Conservation (phyloP, 2,888 invertebrate genomes). For the Parelbella ahira region DNA sequence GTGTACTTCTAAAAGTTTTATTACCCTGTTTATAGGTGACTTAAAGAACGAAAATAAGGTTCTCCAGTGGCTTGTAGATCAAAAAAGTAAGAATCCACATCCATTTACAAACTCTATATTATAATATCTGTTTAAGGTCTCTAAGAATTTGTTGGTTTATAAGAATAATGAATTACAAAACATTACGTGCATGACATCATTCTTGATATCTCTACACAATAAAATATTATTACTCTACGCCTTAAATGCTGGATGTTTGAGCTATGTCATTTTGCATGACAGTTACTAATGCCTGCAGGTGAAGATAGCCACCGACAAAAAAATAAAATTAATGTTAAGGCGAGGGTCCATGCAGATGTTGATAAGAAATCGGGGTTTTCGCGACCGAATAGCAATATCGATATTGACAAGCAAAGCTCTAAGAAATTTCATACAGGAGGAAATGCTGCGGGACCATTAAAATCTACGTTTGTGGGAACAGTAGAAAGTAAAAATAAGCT, state of each 20-base stretch:
- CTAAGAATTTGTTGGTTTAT: slow-evolving; percentile 40
- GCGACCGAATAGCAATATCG: slow-evolving; percentile 41
- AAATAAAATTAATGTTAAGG: slow-evolving; percentile 69
- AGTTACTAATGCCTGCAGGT: slow-evolving; percentile 82
- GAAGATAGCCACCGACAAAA: slow-evolving; percentile 76
- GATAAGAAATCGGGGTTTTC: slow-evolving; percentile 59
- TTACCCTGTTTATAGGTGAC: slow-evolving; percentile 88
- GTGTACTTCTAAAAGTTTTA: too few relatives aligned
- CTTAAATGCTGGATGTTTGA: slow-evolving; percentile 78
- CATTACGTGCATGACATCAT: slow-evolving; percentile 78
- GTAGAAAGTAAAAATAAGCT: slow-evolving; percentile 32
- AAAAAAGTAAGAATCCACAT: slow-evolving; percentile 94
- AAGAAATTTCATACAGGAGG: slow-evolving; percentile 39
- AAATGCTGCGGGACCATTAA: slow-evolving; percentile 59
- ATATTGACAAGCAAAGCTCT: slow-evolving; percentile 26
- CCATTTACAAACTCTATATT: slow-evolving; percentile 64
- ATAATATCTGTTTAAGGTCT: slow-evolving; percentile 43
- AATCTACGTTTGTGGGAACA: slow-evolving; percentile 46
- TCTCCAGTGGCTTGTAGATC: slow-evolving; percentile 96
- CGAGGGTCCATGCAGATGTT: slow-evolving; percentile 77
- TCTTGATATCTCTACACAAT: slow-evolving; percentile 49
- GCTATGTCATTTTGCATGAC: slow-evolving; percentile 82
- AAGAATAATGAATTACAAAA: slow-evolving; percentile 49
- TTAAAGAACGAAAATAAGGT: slow-evolving; percentile 97
- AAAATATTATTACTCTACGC: slow-evolving; percentile 59